Percentiles rank a stretch among this genome's conserved stretches.
These are phyloP conservation scores for Teleopsis dalmanni DNA, from an alignment of 1,140 invertebrate genomes.

Conservation along the genomic window DNA sequence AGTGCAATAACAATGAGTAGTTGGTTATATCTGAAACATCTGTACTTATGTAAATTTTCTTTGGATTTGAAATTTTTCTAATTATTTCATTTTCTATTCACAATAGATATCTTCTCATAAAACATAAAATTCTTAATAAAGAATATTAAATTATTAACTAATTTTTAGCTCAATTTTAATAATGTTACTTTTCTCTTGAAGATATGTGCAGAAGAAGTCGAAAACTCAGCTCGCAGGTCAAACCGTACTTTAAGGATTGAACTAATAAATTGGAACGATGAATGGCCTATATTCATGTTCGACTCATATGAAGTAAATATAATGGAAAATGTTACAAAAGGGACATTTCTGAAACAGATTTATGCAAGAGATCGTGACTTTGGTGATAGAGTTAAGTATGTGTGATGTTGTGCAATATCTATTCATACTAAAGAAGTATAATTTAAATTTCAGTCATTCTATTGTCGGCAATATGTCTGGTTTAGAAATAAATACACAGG, in stretches of 20 bases:
- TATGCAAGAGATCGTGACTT: slow-evolving; percentile 46
- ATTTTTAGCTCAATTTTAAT: too few species aligned
- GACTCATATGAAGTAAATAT: slow-evolving; percentile 20
- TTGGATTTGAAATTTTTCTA: too few species aligned
- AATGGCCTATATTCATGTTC: slow-evolving; percentile 47
- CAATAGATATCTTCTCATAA: too few species aligned
- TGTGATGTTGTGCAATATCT: slow-evolving; percentile 2
- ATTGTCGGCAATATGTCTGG: slow-evolving; percentile 6
- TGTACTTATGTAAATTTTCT: too few species aligned
- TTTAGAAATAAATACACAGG: slow-evolving; percentile 1
- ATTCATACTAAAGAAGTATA: not conserved
- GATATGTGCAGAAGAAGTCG: slow-evolving; percentile 5
- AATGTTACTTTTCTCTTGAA: too few species aligned
- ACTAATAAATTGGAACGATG: slow-evolving; percentile 53
- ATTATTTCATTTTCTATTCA: too few species aligned
- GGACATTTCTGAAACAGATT: not conserved
- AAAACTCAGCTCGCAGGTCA: not conserved
- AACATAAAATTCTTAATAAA: too few species aligned
- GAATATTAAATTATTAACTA: too few species aligned
- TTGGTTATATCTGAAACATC: too few species aligned
- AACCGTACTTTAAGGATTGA: slow-evolving; percentile 41
- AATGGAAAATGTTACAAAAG: not conserved
- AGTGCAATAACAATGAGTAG: too few species aligned
- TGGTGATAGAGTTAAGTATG: slow-evolving; percentile 49
- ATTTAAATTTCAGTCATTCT: slow-evolving; percentile 2